Conservation (phyloP, 2,888 invertebrate genomes). For the Cetonia aurata region DNA sequence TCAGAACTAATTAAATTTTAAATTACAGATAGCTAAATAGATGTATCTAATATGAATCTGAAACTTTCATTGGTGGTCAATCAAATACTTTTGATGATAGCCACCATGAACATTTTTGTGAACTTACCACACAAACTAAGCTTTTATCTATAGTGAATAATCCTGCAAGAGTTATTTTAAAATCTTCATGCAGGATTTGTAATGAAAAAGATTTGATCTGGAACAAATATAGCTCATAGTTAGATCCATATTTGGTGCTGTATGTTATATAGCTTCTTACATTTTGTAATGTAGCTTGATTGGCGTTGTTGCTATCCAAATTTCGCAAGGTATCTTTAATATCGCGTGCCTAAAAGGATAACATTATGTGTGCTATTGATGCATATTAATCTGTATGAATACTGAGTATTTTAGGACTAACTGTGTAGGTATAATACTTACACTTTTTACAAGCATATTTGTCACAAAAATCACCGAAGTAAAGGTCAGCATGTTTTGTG, state of each 20-base stretch:
- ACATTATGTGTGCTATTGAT: neutral
- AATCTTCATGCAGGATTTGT: conserved; percentile 35
- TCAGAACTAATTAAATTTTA: too few relatives aligned
- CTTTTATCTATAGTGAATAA: conserved; percentile 23
- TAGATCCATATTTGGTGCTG: neutral
- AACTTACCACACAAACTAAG: conserved; percentile 36
- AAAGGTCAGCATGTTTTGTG: conserved; percentile 1
- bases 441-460: conserved; percentile 6
- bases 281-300: conserved; percentile 1
- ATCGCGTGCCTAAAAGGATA: conserved; percentile 33
- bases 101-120: too few relatives aligned
- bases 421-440: conserved; percentile 12
- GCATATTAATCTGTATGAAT: neutral
- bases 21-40: too few relatives aligned
- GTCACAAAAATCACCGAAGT: conserved; percentile 18
- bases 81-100: too few relatives aligned
- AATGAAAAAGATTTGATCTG: conserved; percentile 34
- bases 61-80: too few relatives aligned
- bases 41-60: too few relatives aligned
- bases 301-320: conserved; percentile 13
- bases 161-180: conserved; percentile 34
- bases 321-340: conserved; percentile 26
- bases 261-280: neutral
- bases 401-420: too few relatives aligned
- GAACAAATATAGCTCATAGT: neutral